Conservation (phyloP, 2,888 invertebrate genomes). For the Cheilosia urbana region DNA sequence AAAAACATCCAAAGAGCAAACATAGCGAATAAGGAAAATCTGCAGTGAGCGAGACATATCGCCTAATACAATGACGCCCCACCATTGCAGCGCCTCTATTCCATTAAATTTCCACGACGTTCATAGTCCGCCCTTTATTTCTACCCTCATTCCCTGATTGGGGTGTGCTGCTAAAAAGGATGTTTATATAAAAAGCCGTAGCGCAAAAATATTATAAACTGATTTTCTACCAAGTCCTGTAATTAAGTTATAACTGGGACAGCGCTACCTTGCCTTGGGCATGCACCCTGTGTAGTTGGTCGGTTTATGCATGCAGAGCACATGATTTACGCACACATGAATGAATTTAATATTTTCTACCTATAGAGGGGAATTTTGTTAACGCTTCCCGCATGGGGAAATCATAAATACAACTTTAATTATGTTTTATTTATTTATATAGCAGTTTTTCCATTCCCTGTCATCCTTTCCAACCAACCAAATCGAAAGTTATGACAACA, state of each 20-base stretch:
- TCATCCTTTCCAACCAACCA: neutral
- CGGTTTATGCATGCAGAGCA: conserved; percentile 22
- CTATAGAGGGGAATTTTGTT: conserved; percentile 21
- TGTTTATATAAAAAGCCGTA: neutral
- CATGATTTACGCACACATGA: conserved; percentile 35
- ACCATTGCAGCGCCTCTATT: neutral
- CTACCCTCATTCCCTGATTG: neutral
- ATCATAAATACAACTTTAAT: conserved; percentile 23
- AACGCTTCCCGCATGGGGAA: conserved; percentile 12
- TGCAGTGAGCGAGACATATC: no score
- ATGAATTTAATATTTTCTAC: conserved; percentile 29
- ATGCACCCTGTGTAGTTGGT: conserved; percentile 11
- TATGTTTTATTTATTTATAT: conserved; percentile 12
- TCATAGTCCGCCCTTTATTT: neutral
- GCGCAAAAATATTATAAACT: conserved; percentile 30
- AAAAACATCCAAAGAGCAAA: no score
- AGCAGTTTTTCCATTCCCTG: neutral
- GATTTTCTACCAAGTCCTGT: conserved; percentile 14
- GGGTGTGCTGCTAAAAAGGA: conserved; percentile 2
- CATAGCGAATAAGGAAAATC: no score
- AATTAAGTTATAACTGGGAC: conserved; percentile 59
- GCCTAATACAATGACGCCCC: neutral
- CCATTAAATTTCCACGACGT: neutral
- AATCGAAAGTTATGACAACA: conserved; percentile 62
- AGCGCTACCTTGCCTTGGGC: conserved; percentile 16